phyloP scores from a whole-genome alignment of 1,140 invertebrate species.

The Aphidius ervi region DNA sequence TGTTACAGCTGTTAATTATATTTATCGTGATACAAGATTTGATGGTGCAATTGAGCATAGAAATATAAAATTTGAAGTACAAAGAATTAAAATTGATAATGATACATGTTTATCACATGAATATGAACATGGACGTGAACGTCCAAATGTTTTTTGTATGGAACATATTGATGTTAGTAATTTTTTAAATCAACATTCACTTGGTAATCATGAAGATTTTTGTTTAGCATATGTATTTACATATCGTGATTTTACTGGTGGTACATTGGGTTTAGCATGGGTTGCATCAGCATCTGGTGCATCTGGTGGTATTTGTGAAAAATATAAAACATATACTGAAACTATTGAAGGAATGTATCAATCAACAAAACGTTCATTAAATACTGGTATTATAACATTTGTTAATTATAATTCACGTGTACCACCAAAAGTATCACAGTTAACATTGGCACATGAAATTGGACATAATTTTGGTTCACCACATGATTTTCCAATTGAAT shows the following conservation, averaged over 20 bases:
- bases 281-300: slow-evolving; percentile 93
- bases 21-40: slow-evolving; percentile 94
- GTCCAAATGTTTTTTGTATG: slow-evolving; percentile 90
- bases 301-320: slow-evolving; percentile 98
- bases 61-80: slow-evolving; percentile 97
- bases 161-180: slow-evolving; percentile 99
- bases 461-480: slow-evolving; percentile 99
- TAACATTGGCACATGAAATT: slow-evolving; percentile 98
- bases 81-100: slow-evolving; percentile 93
- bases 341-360: slow-evolving; percentile 90
- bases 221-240: slow-evolving; percentile 99
- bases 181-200: slow-evolving; percentile 96
- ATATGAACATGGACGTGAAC: slow-evolving; percentile 29
- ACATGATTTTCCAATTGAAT: slow-evolving; percentile 92
- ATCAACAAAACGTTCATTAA: slow-evolving; percentile 89
- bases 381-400: slow-evolving; percentile 99
- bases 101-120: slow-evolving; percentile 63
- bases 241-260: slow-evolving; percentile 93
- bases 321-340: slow-evolving; percentile 95
- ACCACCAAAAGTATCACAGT: slow-evolving; percentile 92
- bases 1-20: slow-evolving; percentile 97
- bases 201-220: slow-evolving; percentile 95
- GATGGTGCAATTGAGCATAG: slow-evolving; percentile 80
- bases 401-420: slow-evolving; percentile 98
- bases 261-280: slow-evolving; percentile 96